Base-by-base conservation (phyloP, 2,888 invertebrate genomes). In the Mantis religiosa region DNA sequence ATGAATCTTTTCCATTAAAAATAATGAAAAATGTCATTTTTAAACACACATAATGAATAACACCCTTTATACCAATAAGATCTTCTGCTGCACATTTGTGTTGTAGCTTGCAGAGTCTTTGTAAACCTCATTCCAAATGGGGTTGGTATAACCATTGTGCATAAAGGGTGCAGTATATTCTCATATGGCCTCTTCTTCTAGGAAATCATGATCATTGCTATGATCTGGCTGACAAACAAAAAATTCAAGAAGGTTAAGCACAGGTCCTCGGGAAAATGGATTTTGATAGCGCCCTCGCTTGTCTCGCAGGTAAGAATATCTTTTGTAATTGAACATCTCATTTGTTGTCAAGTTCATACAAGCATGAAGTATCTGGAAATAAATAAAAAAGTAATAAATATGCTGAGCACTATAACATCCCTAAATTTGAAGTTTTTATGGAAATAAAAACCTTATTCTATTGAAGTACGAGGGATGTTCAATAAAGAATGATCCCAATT, bases 301-400 rank as follows among this genome's bases (percentile, higher is more conserved):
- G 93, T 98, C 98, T 88, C 98, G 95, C 90, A 98, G 93, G 93
- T 98, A 98, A 0, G 97, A 97, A 93, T 98, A 98, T 88, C 98
- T 95, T 92, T 98, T 98, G 93, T 97, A 97, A 94, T 98, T 98
- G 92, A 98, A 97, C 97, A 98, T 97, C 94, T 98, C 98, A 93
- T 98, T 98, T 85, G 98, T 98, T 12, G 98, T 98, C 90, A 98
- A 93, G 94, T 98, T 98, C 97, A 97, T 97, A 92, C 97, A 97
- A 20, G 98, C 98, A 93, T 98, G 98, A 30, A 98, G 94, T 87
- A 98, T 95, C 98, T 98, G 94, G 28, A 94, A 94, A 91, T 90
- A 91, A 91, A 91, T 91, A 91, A 87, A 28, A 85, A 83, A 2
- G 15, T 83, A 28, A 92, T 8, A 34, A 8, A 34, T 34, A 41